Evolutionary conservation across 2,888 invertebrate genomes (phyloP).

Genomic region (Axea sp.): DNA sequence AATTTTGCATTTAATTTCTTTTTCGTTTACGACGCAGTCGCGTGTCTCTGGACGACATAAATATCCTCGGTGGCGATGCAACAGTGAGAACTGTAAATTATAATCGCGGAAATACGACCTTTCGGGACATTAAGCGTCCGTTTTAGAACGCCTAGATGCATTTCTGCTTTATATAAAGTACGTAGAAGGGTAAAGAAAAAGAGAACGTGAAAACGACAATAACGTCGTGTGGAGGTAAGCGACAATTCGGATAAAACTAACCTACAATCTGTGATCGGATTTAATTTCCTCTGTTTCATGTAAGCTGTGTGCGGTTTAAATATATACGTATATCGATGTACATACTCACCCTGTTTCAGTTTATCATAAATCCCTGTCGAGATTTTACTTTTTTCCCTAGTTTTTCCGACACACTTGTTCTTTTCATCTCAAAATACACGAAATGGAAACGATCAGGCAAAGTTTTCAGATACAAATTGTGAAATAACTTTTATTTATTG

Average conservation of each 20-base stretch:
- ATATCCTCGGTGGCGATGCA: conserved; percentile 49
- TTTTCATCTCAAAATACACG: background rate
- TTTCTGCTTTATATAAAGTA: conserved; percentile 52
- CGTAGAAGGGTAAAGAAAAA: conserved; percentile 12
- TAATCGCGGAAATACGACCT: conserved; percentile 71
- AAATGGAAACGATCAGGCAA: conserved; percentile 29
- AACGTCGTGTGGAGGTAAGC: conserved; percentile 43
- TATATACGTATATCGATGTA: conserved; percentile 3
- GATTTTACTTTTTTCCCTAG: conserved; percentile 18
- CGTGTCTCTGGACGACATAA: conserved; percentile 58
- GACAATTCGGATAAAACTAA: conserved; percentile 57
- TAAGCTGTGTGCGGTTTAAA: conserved; percentile 21
- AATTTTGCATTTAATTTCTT: conserved; percentile 60
- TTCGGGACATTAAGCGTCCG: conserved; percentile 71
- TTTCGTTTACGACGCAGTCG: conserved; percentile 17
- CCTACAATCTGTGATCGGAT: conserved; percentile 60
- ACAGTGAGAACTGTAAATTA: conserved; percentile 66
- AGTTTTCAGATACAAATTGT: conserved; percentile 34
- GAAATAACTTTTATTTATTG: conserved; percentile 27
- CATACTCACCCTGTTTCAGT: conserved; percentile 13
- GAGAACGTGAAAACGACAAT: conserved; percentile 6
- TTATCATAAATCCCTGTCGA: conserved; percentile 32
- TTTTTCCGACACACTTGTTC: conserved; percentile 1
- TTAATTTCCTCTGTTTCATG: conserved; percentile 51
- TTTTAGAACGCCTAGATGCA: conserved; percentile 38